Conservation (phyloP, 2,888 invertebrate genomes). For the Cosmorhoe ocellata region DNA sequence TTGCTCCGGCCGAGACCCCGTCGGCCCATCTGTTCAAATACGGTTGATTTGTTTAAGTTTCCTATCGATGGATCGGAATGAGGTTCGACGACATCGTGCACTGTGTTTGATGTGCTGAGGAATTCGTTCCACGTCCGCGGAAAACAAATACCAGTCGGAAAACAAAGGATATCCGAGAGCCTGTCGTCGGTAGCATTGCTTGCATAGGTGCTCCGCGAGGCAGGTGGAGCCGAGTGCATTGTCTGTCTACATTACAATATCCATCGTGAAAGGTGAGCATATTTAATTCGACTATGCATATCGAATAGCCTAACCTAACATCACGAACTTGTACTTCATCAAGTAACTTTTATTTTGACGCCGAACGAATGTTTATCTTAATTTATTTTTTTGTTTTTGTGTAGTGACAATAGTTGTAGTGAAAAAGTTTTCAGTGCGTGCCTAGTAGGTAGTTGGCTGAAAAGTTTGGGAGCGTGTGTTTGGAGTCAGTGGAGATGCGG, state of each 20-base stretch:
- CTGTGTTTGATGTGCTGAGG: constrained; percentile 70
- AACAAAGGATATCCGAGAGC: constrained; percentile 69
- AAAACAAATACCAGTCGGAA: constrained; percentile 72
- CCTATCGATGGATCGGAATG: constrained; percentile 71
- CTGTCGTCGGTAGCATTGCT: constrained; percentile 61
- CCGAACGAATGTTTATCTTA: not conserved
- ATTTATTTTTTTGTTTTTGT: not conserved
- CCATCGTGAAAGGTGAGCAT: constrained; percentile 59
- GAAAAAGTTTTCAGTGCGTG: constrained; percentile 27
- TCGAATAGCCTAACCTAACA: too few relatives aligned
- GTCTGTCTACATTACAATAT: constrained; percentile 53
- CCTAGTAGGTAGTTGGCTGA: constrained; percentile 23
- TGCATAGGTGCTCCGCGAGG: constrained; percentile 71
- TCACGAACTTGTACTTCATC: too few relatives aligned
- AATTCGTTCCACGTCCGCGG: constrained; percentile 72
- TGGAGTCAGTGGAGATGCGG: constrained; percentile 61
- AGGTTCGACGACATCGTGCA: constrained; percentile 62
- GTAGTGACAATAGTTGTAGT: constrained; percentile 2
- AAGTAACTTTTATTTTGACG: too few relatives aligned
- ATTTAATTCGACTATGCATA: constrained; percentile 35
- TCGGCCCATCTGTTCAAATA: constrained; percentile 68
- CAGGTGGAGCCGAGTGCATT: constrained; percentile 61
- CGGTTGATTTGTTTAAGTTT: constrained; percentile 65
- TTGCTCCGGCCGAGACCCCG: constrained; percentile 46
- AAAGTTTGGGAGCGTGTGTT: constrained; percentile 52